Base-by-base conservation (phyloP, 2,797 vertebrate species). In the Enteromius anoplus region DNA sequence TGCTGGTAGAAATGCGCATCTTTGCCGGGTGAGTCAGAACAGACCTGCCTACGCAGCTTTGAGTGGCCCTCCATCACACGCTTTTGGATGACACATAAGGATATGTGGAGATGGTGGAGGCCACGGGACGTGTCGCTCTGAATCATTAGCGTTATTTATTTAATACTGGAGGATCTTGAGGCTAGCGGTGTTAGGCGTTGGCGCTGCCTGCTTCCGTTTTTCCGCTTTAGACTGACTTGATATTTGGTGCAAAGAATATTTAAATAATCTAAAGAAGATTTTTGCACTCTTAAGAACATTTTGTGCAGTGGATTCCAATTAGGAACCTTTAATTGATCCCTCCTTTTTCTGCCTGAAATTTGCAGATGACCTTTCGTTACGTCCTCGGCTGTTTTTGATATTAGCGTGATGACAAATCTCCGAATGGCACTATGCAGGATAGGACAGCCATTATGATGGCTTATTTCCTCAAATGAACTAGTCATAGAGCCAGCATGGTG, bases 21-120 rank as follows among this genome's bases (percentile, higher is more conserved):
- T 60, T 70, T 58, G 21, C 34, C 17, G 68, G 66, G 62, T 85
- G 84, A 83, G 45, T 85, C 81, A 87, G 75, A 84, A 62, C 14
- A 37, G 66, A 58, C 21, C 26, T 47, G 53, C 78, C 81, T 26
- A 60, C 75, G 19, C 60, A 77, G 78, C 49, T 76, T 58, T 55
- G 55, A 66, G 17, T 58, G 55, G 32, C 45, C 45, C 77, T 87
- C 17, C 47, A 34, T 81, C 51, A 34, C 29, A 12, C 69, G 17
- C 65, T 64, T 75, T 40, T 15, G 60, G 77, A 68, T 68, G 81
- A 81, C 77, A 72, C 49, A 81, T 84, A 23, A 85, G 81, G 23
- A 72, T 51, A 72, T 60, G 40, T 75, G 69, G 58, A 79, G 65
- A 66, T 62, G 21, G n/a, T 55, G 26, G 37, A 75, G 80, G 72